A percentile compares a stretch with the other conserved stretches of the same genome.
These are phyloP conservation scores for Arenaria interpres DNA, from an alignment of 2,113 vertebrate species.

Conservation along the genomic window DNA sequence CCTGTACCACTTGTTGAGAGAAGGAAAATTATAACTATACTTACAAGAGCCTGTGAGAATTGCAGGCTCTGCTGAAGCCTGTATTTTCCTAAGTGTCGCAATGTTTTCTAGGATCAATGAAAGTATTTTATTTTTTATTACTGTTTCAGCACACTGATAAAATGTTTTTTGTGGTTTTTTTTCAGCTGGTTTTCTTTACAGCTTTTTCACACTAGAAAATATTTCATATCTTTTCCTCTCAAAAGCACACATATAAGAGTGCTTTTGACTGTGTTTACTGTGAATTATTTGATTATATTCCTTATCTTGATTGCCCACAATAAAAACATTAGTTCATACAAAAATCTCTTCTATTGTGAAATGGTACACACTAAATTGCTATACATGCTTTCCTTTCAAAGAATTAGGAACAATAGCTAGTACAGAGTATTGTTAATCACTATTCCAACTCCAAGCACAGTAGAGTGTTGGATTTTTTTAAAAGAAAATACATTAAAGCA, in stretches of 20 bases:
- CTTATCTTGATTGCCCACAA: background rate
- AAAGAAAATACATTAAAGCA: background rate
- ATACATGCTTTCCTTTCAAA: background rate
- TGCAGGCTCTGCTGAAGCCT: background rate
- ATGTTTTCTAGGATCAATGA: conserved; percentile 7
- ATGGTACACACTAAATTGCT: background rate
- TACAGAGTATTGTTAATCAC: background rate
- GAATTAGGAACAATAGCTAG: background rate
- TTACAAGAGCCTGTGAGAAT: background rate
- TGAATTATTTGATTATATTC: background rate
- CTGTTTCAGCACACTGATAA: background rate
- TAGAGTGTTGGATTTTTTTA: background rate
- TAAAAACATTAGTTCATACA: background rate
- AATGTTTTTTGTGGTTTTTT: background rate
- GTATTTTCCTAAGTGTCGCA: background rate
- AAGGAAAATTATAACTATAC: background rate
- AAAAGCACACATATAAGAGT: background rate
- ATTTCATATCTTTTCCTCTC: background rate
- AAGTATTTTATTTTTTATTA: conserved; percentile 13
- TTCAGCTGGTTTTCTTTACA: background rate
- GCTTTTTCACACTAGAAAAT: background rate
- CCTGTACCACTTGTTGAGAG: background rate
- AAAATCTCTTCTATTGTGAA: background rate
- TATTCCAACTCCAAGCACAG: background rate
- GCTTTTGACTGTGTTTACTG: background rate